Evolutionary conservation across 2,888 invertebrate genomes (phyloP).

Genomic region (Patella ulyssiponensis): DNA sequence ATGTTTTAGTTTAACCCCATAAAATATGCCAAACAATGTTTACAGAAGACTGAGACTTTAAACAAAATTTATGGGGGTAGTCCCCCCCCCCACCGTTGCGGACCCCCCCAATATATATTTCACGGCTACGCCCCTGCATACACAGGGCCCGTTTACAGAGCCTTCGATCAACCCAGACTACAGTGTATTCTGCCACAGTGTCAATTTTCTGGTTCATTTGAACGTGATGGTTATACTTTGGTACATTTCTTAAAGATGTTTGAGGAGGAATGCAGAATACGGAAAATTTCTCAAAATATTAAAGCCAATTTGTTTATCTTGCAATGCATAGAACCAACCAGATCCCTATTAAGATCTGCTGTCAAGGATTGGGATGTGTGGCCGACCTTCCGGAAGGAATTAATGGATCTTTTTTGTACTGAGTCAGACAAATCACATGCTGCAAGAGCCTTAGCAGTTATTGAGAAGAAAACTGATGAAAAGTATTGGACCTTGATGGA

Average conservation of each 20-base stretch:
- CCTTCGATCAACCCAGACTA: not conserved
- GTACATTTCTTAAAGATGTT: not conserved
- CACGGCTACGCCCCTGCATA: too few species aligned
- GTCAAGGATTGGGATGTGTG: not conserved
- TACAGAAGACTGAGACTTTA: too few species aligned
- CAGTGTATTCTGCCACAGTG: not conserved
- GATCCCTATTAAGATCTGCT: not conserved
- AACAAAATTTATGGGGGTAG: too few species aligned
- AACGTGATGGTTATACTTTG: not conserved
- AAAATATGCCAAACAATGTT: too few species aligned
- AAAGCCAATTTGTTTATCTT: not conserved
- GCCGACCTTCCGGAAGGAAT: not conserved
- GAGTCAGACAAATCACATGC: not conserved
- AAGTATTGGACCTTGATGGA: constrained; percentile 1
- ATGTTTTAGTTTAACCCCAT: too few species aligned
- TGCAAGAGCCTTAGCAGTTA: not conserved
- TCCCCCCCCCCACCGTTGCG: too few species aligned
- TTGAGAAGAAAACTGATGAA: not conserved
- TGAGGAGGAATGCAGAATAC: not conserved
- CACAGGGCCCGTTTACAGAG: not conserved
- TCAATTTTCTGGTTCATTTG: not conserved
- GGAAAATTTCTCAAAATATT: not conserved
- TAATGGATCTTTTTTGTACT: not conserved
- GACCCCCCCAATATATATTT: too few species aligned
- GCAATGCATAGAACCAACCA: not conserved